phyloP scores from a whole-genome alignment of 2,888 invertebrate genomes.

The Lithophane leautieri region DNA sequence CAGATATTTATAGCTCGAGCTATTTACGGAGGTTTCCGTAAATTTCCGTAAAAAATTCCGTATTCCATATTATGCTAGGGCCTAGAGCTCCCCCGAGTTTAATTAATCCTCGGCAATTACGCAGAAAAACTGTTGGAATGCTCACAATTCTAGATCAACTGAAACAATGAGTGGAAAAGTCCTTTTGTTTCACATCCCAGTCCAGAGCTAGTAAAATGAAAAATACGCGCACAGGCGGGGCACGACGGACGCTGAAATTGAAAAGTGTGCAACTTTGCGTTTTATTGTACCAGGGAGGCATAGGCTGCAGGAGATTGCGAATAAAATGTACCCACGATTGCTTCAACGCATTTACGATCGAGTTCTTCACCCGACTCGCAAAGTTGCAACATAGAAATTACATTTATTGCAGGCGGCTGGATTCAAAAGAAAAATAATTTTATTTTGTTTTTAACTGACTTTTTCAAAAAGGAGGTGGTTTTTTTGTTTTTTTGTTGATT shows the following conservation, averaged over 20 bases:
- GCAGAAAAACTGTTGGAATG: conserved; percentile 58
- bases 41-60: no score
- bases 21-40: conserved; percentile 37
- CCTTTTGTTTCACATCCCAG: conserved; percentile 82
- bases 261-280: conserved; percentile 84
- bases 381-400: conserved; percentile 45
- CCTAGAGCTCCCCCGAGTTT: conserved; percentile 42
- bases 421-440: conserved; percentile 16
- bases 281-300: conserved; percentile 78
- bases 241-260: conserved; percentile 80
- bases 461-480: no score
- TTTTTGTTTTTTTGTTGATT: no score
- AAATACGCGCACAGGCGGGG: conserved; percentile 80
- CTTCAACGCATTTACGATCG: conserved; percentile 65
- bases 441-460: conserved; percentile 10
- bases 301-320: conserved; percentile 76
- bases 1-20: conserved; percentile 7
- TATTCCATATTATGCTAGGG: conserved; percentile 36
- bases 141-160: conserved; percentile 63
- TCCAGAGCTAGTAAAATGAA: conserved; percentile 81
- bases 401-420: conserved; percentile 42
- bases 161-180: conserved; percentile 83
- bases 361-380: conserved; percentile 54
- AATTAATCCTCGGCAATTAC: conserved; percentile 60
- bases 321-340: conserved; percentile 72